phyloP scores from a whole-genome alignment of 1,140 invertebrate species.

The Oppia nitens region DNA sequence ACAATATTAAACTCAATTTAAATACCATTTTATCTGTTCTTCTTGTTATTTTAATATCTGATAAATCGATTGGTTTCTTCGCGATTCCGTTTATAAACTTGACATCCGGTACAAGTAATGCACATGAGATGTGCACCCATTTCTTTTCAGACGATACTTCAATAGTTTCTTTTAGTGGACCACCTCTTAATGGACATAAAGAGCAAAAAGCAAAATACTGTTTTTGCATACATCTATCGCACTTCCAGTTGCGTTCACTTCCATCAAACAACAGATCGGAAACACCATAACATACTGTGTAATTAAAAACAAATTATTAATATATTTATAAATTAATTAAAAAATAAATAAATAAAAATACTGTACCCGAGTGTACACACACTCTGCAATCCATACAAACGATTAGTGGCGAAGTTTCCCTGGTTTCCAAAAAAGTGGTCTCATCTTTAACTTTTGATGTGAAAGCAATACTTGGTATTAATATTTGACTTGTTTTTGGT shows the following conservation, averaged over 20 bases:
- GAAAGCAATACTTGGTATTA: slow-evolving; percentile 12
- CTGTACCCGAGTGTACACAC: slow-evolving; percentile 31
- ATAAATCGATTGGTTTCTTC: slow-evolving; percentile 33
- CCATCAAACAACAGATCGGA: slow-evolving; percentile 1
- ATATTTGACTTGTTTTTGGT: slow-evolving; percentile 6
- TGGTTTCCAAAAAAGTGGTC: slow-evolving; percentile 3
- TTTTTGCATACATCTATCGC: slow-evolving; percentile 24
- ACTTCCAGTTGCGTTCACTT: slow-evolving; percentile 24
- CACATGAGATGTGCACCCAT: slow-evolving; percentile 39
- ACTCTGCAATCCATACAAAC: slow-evolving; percentile 29
- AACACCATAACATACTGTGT: slow-evolving; percentile 13
- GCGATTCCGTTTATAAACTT: slow-evolving; percentile 23
- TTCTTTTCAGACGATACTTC: slow-evolving; percentile 37
- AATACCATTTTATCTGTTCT: slow-evolving; percentile 10
- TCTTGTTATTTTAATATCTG: slow-evolving; percentile 19
- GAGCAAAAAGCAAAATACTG: slow-evolving; percentile 22
- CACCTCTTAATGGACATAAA: slow-evolving; percentile 41
- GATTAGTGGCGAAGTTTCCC: slow-evolving; percentile 24
- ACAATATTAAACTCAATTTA: background rate
- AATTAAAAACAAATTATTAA: slow-evolving; percentile 1
- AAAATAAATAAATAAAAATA: slow-evolving; percentile 18
- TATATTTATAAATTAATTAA: slow-evolving; percentile 12
- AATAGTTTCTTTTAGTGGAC: slow-evolving; percentile 42
- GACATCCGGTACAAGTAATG: slow-evolving; percentile 32
- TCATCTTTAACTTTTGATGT: slow-evolving; percentile 13